Conservation (phyloP, 2,797 vertebrate species). For the Cryptoblepharus egeriae region DNA sequence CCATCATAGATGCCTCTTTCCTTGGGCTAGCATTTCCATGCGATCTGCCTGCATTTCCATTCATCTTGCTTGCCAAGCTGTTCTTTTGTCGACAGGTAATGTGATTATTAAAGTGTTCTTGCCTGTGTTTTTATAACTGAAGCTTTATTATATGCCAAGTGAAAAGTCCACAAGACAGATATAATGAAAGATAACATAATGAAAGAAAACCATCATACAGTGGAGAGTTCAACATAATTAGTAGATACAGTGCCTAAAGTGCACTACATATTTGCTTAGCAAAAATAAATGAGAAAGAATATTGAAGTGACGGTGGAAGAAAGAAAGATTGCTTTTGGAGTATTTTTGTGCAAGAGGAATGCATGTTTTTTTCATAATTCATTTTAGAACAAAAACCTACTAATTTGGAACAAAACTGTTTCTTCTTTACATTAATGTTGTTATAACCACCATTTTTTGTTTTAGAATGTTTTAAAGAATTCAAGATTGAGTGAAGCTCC, state of each 20-base stretch:
- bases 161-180: conserved; percentile 36
- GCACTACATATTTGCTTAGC: conserved; percentile 33
- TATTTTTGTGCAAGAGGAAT: not conserved
- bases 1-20: not conserved
- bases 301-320: not conserved
- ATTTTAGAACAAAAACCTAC: not conserved
- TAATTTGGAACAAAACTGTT: not conserved
- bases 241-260: conserved; percentile 3
- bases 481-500: not conserved
- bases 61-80: conserved; percentile 25
- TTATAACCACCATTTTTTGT: not conserved
- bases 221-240: conserved; percentile 9
- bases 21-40: not conserved
- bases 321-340: not conserved
- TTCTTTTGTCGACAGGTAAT: conserved; percentile 17
- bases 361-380: not conserved
- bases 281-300: conserved; percentile 29
- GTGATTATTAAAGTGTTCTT: not conserved
- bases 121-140: conserved; percentile 7
- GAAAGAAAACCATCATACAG: conserved; percentile 19
- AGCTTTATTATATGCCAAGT: conserved; percentile 8
- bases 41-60: conserved; percentile 1
- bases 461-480: not conserved
- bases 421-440: not conserved
- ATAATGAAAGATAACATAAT: conserved; percentile 16